These are phyloP conservation scores for Centrocercus urophasianus DNA, from an alignment of 2,113 vertebrate species.

Conservation along the genomic window DNA sequence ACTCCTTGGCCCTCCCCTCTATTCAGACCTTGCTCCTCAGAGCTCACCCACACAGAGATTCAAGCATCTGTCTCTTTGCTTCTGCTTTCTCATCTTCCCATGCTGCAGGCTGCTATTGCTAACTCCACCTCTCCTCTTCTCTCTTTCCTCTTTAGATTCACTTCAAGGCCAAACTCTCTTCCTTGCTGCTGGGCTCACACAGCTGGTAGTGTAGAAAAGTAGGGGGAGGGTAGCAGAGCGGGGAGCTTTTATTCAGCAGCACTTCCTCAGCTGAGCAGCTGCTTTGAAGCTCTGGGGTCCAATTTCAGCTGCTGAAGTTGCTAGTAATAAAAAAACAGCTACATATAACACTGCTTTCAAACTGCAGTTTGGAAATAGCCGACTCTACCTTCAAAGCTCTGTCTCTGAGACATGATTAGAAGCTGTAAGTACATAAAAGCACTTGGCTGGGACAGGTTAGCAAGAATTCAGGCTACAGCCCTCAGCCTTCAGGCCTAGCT, in stretches of 20 bases:
- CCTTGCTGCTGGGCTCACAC: constrained; percentile 58
- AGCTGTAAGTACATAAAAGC: neutral
- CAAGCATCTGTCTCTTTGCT: constrained; percentile 50
- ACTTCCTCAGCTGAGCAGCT: constrained; percentile 56
- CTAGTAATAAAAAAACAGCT: constrained; percentile 41
- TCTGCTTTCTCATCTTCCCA: constrained; percentile 67
- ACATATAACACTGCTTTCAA: constrained; percentile 33
- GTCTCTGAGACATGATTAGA: neutral
- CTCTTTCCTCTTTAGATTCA: constrained; percentile 59
- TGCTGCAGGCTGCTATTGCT: constrained; percentile 34
- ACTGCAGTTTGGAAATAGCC: neutral
- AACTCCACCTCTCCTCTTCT: constrained; percentile 64
- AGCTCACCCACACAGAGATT: constrained; percentile 47
- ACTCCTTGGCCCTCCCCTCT: constrained; percentile 50
- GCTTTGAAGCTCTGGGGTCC: constrained; percentile 65
- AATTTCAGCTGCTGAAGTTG: constrained; percentile 41
- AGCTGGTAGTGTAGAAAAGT: constrained; percentile 29
- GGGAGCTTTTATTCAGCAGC: constrained; percentile 55
- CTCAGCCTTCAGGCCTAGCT: no score
- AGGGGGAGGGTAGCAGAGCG: constrained; percentile 48
- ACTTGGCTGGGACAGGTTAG: neutral
- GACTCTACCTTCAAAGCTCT: neutral
- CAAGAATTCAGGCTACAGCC: neutral
- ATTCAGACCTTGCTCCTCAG: constrained; percentile 13
- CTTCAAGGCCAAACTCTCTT: constrained; percentile 62